Conservation (phyloP, 2,797 vertebrate genomes). For the Malurus splendens region DNA sequence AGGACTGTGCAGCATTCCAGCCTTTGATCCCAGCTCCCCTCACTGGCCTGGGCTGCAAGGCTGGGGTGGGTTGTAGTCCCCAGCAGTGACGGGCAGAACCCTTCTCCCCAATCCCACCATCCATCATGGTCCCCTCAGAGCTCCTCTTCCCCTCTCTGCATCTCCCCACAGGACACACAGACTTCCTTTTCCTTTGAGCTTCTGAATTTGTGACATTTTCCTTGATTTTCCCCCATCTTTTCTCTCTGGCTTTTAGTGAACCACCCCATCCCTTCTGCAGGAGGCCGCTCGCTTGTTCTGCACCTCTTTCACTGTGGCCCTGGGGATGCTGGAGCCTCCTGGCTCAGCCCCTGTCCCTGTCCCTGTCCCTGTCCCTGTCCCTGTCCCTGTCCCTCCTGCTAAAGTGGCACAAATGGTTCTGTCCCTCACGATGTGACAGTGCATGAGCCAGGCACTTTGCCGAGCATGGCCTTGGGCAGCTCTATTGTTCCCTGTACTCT, state of each 20-base stretch:
- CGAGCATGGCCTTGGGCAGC: background rate
- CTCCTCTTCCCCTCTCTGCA: background rate
- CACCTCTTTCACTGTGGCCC: rapidly evolving
- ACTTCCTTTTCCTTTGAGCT: background rate
- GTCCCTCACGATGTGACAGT: background rate
- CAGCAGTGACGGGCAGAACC: background rate
- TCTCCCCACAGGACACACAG: background rate
- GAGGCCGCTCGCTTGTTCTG: background rate
- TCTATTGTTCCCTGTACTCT: background rate
- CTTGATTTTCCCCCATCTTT: background rate
- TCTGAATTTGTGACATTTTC: background rate
- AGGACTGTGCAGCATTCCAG: background rate
- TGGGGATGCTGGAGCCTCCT: background rate
- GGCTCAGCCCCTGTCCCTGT: background rate
- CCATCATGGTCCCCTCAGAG: rapidly evolving
- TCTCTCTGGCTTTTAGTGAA: background rate
- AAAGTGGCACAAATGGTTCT: background rate
- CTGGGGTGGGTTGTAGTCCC: background rate
- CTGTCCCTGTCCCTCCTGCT: background rate
- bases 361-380: background rate
- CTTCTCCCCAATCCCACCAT: background rate
- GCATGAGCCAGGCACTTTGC: background rate
- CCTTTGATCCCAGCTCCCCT: background rate
- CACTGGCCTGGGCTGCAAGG: background rate
- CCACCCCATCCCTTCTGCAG: background rate